phyloP scores from a whole-genome alignment of 2,888 invertebrate genomes.

The Dasysyrphus tricinctus region DNA sequence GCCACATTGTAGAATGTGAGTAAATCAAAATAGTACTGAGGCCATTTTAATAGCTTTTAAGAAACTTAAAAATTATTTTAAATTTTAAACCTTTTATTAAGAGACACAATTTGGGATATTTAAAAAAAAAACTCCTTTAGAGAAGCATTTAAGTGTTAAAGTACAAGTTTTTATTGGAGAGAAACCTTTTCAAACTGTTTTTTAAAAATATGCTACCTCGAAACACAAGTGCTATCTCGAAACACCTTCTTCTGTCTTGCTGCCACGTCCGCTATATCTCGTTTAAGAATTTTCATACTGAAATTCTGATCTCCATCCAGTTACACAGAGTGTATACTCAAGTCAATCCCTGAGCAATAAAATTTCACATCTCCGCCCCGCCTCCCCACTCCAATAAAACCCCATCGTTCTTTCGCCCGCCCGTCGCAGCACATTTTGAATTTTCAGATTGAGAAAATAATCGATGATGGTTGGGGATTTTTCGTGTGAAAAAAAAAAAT shows the following conservation, averaged over 20 bases:
- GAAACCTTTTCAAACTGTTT: too few relatives aligned
- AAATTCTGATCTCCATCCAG: background rate
- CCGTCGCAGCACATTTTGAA: background rate
- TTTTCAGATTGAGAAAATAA: conserved; percentile 50
- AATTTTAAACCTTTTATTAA: too few relatives aligned
- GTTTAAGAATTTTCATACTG: background rate
- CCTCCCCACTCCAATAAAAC: too few relatives aligned
- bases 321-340: background rate
- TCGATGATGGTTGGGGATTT: conserved; percentile 39
- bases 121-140: too few relatives aligned
- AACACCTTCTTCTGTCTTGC: background rate
- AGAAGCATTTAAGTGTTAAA: too few relatives aligned
- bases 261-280: background rate
- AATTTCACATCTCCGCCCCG: background rate
- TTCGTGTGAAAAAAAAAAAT: background rate
- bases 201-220: background rate
- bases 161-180: too few relatives aligned
- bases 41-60: too few relatives aligned
- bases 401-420: too few relatives aligned
- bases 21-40: too few relatives aligned
- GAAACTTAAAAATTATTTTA: too few relatives aligned
- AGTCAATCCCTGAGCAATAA: background rate
- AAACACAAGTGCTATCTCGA: background rate
- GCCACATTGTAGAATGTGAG: background rate
- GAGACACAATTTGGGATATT: too few relatives aligned